A percentile compares a stretch with the other conserved stretches of the same genome.
These are phyloP conservation scores for Molorchus minor DNA, from an alignment of 2,888 invertebrate species.

Conservation along the genomic window DNA sequence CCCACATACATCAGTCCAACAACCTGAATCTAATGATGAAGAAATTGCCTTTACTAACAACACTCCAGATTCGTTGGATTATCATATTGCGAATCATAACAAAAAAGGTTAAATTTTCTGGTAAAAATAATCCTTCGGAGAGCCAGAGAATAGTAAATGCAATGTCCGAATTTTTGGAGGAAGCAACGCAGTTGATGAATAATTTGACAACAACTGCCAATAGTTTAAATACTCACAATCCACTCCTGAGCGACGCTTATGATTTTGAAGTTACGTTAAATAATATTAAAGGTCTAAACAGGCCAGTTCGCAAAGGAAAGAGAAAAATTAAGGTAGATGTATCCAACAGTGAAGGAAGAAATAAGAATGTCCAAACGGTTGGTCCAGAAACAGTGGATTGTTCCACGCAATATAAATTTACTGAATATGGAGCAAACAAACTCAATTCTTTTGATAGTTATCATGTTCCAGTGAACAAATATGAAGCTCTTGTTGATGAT, in stretches of 20 bases:
- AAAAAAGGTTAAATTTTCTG: conserved; percentile 52
- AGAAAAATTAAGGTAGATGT: conserved; percentile 21
- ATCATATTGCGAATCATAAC: conserved; percentile 47
- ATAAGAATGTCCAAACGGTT: conserved; percentile 45
- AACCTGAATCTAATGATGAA: conserved; percentile 28
- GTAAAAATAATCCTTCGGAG: conserved; percentile 34
- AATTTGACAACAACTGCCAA: conserved; percentile 53
- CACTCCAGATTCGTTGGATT: conserved; percentile 51
- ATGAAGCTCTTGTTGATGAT: conserved; percentile 55
- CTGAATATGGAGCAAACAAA: no score
- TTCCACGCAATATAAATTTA: conserved; percentile 40
- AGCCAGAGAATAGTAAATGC: conserved; percentile 55
- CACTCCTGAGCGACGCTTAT: conserved; percentile 44
- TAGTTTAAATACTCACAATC: conserved; percentile 32
- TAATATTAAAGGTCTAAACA: conserved; percentile 45
- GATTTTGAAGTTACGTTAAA: conserved; percentile 57
- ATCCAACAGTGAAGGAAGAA: conserved; percentile 13
- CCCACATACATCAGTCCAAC: neutral
- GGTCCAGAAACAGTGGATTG: conserved; percentile 28
- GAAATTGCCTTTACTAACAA: conserved; percentile 29
- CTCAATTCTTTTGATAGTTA: no score
- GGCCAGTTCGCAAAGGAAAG: conserved; percentile 28
- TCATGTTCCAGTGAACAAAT: conserved; percentile 55
- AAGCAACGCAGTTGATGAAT: conserved; percentile 60
- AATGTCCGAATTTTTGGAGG: conserved; percentile 61